Evolutionary conservation across 1,140 invertebrate genomes (phyloP), one percentile per base, ranked within the genome.

Genomic region (Aethina tumida): DNA sequence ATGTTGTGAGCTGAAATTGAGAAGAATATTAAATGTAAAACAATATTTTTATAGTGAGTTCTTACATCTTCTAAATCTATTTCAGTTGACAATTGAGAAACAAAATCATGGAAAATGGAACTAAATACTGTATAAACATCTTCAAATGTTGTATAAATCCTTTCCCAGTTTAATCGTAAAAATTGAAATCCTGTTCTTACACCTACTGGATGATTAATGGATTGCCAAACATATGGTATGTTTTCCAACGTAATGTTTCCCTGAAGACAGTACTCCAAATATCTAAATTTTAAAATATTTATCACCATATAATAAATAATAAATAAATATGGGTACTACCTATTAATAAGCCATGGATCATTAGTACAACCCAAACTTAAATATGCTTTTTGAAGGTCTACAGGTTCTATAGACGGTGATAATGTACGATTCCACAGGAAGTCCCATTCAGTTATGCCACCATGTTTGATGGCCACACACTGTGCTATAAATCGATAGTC

Each of bases 1-100:
- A 56, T 5, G 42, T 45, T 9, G 52, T 56, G 5, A 58, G 36
- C 56, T 58, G 31, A 39, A 51, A 53, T 6, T 14, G 7, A 8
- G 19, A 38, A n/a, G 21, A 7, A 18, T 24, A 31, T 17, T 2
- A 2, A 20, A 9, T 10, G 10, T 21, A 20, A 20, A 22, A 35
- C n/a, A 36, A 10, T 7, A 20, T 29, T 8, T 7, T n/a, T 14
- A 15, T 13, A 21, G 2, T 24, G 29, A 33, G 10, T 27, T 34
- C 53, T 49, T 52, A 60, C 56, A 47, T 60, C 55, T 41, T 60
- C 51, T 28, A 58, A 44, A 47, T 60, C 53, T 10, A 45, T 44
- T 37, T 57, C 49, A 15, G 49, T 59, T 2, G 56, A 50, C 10
- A 60, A 39, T 21, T 53, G 45, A 2, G 46, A 47, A 2, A 60